phyloP scores from a whole-genome alignment of 2,888 invertebrate species.

The Limnephilus rhombicus region DNA sequence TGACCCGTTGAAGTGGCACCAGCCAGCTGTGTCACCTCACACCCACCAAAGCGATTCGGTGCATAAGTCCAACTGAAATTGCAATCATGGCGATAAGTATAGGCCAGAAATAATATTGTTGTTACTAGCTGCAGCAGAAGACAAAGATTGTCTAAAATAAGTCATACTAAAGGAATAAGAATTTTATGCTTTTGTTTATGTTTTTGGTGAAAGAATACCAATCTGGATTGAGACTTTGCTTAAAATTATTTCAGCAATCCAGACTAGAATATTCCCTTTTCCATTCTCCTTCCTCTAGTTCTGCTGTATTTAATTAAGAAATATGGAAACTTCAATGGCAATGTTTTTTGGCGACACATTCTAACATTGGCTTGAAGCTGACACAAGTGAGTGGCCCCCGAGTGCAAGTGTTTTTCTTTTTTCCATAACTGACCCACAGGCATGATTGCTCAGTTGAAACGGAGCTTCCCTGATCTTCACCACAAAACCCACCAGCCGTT shows the following conservation, averaged over 20 bases:
- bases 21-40: too few relatives aligned
- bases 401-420: conserved; percentile 64
- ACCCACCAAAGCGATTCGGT: too few relatives aligned
- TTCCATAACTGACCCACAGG: conserved; percentile 77
- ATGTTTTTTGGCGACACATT: not conserved
- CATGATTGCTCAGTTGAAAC: conserved; percentile 92
- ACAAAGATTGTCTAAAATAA: too few relatives aligned
- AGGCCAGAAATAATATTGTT: too few relatives aligned
- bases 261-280: not conserved
- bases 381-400: conserved; percentile 61
- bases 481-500: conserved; percentile 88
- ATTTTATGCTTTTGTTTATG: too few relatives aligned
- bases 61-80: too few relatives aligned
- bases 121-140: too few relatives aligned
- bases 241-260: not conserved
- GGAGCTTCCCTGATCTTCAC: conserved; percentile 92
- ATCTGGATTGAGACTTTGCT: not conserved
- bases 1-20: too few relatives aligned
- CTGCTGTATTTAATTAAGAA: not conserved
- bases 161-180: too few relatives aligned
- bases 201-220: not conserved
- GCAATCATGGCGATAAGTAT: too few relatives aligned
- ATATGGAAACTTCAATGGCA: conserved; percentile 34
- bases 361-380: conserved; percentile 58
- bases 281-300: not conserved